Percentiles rank a stretch among this genome's conserved stretches.
phyloP scores from a whole-genome alignment of 2,113 vertebrate species.

The Callorhinus ursinus region DNA sequence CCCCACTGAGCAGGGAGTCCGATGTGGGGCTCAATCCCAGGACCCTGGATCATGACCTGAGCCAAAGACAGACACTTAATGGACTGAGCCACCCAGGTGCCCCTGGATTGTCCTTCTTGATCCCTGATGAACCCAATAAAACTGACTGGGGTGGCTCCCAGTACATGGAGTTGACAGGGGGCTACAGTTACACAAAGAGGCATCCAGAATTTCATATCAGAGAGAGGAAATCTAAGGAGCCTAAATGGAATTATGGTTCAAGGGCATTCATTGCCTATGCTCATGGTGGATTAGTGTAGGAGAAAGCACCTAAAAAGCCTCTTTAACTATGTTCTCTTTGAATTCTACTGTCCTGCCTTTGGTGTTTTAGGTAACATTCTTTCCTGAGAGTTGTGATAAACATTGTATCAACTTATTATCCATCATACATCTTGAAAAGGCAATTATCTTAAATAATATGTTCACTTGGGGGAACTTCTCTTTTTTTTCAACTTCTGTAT shows the following conservation, averaged over 20 bases:
- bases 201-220: neutral
- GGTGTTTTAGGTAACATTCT: neutral
- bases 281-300: neutral
- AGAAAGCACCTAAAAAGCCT: neutral
- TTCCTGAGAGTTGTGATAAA: neutral
- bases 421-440: neutral
- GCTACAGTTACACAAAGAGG: neutral
- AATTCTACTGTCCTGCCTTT: neutral
- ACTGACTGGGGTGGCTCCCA: neutral
- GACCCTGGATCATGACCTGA: too few species aligned
- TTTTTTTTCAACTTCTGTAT: neutral
- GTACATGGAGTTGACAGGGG: neutral
- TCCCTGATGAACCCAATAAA: neutral
- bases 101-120: neutral
- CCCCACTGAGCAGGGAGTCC: too few species aligned
- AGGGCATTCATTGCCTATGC: neutral
- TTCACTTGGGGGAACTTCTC: neutral
- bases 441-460: neutral
- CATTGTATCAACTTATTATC: neutral
- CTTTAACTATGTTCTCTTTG: neutral
- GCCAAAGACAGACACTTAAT: too few species aligned
- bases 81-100: too few species aligned
- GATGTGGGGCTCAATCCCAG: too few species aligned
- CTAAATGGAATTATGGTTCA: neutral
- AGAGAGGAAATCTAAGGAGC: neutral